Base-by-base conservation (phyloP, 2,888 invertebrate species). In the Xestia ashworthii region DNA sequence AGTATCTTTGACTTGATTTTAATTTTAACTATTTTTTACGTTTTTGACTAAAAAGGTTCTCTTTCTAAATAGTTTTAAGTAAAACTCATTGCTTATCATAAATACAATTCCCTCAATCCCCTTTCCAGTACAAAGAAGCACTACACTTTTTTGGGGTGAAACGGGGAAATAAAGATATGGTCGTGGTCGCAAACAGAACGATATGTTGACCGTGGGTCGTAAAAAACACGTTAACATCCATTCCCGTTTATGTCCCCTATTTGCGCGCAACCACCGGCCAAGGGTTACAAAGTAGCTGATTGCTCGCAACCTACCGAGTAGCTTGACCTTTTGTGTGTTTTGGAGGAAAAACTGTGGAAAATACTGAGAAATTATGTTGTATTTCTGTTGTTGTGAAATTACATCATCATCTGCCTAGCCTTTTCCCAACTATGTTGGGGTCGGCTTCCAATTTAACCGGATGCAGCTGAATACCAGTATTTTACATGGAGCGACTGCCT, bases 191-290 rank as follows among this genome's bases (percentile, higher is more conserved):
- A 96, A 96, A 96, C 95, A 96, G 94, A 95, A 95, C 95, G 95
- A 95, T 95, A 95, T 94, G 95, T 94, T 95, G 95, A 94, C 93
- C 94, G 91, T 90, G 91, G 90, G 90, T 95, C 96, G 96, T 96
- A 96, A 96, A 96, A 96, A 96, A 96, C 96, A 95, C 96, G 96
- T 96, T 96, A 96, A 96, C 96, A 96, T 96, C 96, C 95, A 96
- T 96, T 96, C 95, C 95, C 94, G 94, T 96, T 96, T 95, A 94
- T 95, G 92, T 92, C 95, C 96, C 95, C 95, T 95, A 95, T 95
- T 96, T 95, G 94, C 91, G 91, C 92, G 91, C 72, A 93, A 92
- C 95, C 96, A 94, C 94, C 92, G 94, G 91, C 88, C 94, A 93
- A 91, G 90, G 90, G 89, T 88, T 87, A 94, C 94, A 95, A 94